Evolutionary conservation across 2,797 vertebrate species (phyloP).

Genomic region (Crotalus adamanteus): DNA sequence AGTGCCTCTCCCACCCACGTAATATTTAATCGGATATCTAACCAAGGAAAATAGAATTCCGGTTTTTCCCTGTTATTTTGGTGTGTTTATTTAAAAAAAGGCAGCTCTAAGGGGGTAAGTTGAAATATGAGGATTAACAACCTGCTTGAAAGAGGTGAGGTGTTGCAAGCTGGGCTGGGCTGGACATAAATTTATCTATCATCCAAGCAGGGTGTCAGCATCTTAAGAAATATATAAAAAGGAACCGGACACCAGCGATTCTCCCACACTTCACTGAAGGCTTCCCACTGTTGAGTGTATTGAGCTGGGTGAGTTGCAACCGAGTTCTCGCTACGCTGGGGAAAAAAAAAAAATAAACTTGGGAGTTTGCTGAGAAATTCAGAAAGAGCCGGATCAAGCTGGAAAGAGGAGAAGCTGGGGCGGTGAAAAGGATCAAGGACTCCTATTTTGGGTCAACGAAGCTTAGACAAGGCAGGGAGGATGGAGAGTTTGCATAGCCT

Average conservation of each 20-base stretch:
- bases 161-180: conserved; percentile 53
- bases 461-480: neutral
- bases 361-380: neutral
- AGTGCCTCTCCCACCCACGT: neutral
- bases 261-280: conserved; percentile 62
- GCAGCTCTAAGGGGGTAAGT: neutral
- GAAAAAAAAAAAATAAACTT: neutral
- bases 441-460: neutral
- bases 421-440: neutral
- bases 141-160: conserved; percentile 63
- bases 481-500: neutral
- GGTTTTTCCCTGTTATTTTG: conserved; percentile 56
- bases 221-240: conserved; percentile 70
- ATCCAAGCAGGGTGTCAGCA: conserved; percentile 67
- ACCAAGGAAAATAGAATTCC: conserved; percentile 39
- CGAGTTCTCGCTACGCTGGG: neutral
- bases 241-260: neutral
- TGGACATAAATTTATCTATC: conserved; percentile 50
- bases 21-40: neutral
- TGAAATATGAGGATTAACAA: conserved; percentile 56
- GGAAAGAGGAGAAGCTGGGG: neutral
- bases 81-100: neutral
- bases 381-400: neutral
- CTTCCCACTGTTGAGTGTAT: conserved; percentile 36
- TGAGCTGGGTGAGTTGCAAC: conserved; percentile 64